Evolutionary conservation across 2,797 vertebrate genomes (phyloP), one percentile per base, ranked within the genome.

Genomic region (Zalophus californianus): DNA sequence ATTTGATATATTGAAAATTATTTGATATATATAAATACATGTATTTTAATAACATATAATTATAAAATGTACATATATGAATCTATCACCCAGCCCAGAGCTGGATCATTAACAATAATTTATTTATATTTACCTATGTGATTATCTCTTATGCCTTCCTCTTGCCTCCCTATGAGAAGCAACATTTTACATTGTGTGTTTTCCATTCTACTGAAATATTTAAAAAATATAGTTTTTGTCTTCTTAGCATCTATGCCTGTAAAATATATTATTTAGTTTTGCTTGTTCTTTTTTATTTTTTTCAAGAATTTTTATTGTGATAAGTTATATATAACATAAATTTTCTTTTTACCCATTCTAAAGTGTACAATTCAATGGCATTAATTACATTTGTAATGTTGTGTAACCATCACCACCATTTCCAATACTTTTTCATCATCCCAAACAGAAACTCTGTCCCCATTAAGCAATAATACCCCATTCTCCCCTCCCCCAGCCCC

Each of bases 361-460:
- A 64, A 72, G 72, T 52, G 18, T 48, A 78, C 12, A 56, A 58
- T n/a, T 79, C 38, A 64, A 60, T 7, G 32, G n/a, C 35, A 56
- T 54, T 54, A 48, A n/a, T 44, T 86, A 38, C 52, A 96, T 68
- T 73, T 50, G 64, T 44, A 79, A 60, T 27, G n/a, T 95, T 96
- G 64, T 64, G 70, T 58, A 97, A 97, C 10, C 23, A 32, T 6
- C 27, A 35, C 48, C 29, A 75, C 25, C 5, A 23, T 97, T 90
- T 90, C 50, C 58, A 95, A 95, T 94, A 48, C 16, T 5, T 94
- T 92, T 92, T 80, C 80, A 70, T 79, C 88, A 78, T 27, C 56
- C 15, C 56, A 64, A 89, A 48, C 54, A 97, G 88, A 91, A 96
- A 92, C 80, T 92, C 86, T 96, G 83, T 56, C 84, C 87, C 58